These are phyloP conservation scores for Anodontia alba DNA, from an alignment of 2,888 invertebrate species.

Conservation along the genomic window DNA sequence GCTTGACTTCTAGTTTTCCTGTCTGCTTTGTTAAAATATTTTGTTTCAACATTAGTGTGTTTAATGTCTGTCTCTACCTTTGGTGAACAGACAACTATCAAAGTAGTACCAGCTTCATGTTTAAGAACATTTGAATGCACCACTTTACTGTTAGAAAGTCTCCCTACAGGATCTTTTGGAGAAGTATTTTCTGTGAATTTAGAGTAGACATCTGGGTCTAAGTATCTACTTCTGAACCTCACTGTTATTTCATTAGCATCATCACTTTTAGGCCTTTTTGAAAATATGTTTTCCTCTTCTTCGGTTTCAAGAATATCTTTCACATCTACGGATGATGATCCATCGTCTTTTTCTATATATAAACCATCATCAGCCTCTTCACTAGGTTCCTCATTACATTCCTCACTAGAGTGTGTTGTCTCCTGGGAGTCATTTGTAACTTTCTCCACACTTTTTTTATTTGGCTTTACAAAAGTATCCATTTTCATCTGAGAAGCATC, in stretches of 20 bases:
- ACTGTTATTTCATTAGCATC: slow-evolving; percentile 59
- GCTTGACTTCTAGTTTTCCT: not conserved
- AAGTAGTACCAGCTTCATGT: slow-evolving; percentile 74
- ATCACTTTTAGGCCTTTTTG: slow-evolving; percentile 38
- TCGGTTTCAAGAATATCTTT: slow-evolving; percentile 31
- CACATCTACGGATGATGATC: slow-evolving; percentile 32
- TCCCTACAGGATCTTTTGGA: slow-evolving; percentile 67
- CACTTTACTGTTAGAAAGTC: slow-evolving; percentile 71
- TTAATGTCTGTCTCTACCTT: slow-evolving; percentile 70
- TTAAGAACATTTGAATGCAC: slow-evolving; percentile 72
- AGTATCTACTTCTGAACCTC: slow-evolving; percentile 65
- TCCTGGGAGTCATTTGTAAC: not conserved
- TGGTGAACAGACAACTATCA: slow-evolving; percentile 79
- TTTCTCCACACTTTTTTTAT: slow-evolving; percentile 1
- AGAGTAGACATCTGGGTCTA: slow-evolving; percentile 69
- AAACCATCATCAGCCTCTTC: slow-evolving; percentile 53
- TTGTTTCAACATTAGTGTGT: slow-evolving; percentile 66
- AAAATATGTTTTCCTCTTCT: slow-evolving; percentile 46
- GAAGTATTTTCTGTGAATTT: slow-evolving; percentile 64
- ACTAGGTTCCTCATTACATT: slow-evolving; percentile 27
- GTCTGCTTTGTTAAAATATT: slow-evolving; percentile 65
- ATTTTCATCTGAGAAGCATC: slow-evolving; percentile 34
- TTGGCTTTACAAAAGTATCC: slow-evolving; percentile 17
- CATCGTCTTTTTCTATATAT: slow-evolving; percentile 61
- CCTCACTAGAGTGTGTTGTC: slow-evolving; percentile 39